These are phyloP conservation scores for Bimastos eiseni DNA, from an alignment of 2,888 invertebrate species.

Conservation along the genomic window DNA sequence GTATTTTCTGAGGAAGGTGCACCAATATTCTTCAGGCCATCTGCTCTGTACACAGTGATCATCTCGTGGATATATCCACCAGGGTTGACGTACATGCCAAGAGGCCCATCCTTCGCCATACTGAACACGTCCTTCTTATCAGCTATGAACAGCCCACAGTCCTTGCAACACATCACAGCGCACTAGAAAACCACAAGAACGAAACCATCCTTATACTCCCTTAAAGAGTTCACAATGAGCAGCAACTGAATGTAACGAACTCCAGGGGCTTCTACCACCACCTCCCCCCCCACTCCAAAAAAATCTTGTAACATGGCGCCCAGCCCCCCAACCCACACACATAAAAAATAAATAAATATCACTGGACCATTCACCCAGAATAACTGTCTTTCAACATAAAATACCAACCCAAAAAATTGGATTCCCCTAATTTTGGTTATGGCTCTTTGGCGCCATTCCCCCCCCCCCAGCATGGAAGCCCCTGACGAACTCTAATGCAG, in stretches of 20 bases:
- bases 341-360: too few relatives aligned
- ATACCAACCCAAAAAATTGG: too few relatives aligned
- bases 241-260: neutral
- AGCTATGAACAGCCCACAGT: conserved; percentile 54
- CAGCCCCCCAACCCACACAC: too few relatives aligned
- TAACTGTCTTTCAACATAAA: too few relatives aligned
- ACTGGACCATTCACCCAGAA: too few relatives aligned
- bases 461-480: too few relatives aligned
- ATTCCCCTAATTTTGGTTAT: too few relatives aligned
- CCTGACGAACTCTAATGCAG: too few relatives aligned
- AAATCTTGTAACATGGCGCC: too few relatives aligned
- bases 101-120: conserved; percentile 79
- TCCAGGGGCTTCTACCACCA: too few relatives aligned
- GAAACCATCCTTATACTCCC: neutral
- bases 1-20: conserved; percentile 73
- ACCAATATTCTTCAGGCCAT: conserved; percentile 62
- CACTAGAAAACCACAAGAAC: conserved; percentile 50
- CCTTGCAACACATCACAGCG: conserved; percentile 64
- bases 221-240: neutral
- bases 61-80: conserved; percentile 81
- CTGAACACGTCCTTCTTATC: conserved; percentile 74
- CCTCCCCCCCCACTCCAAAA: too few relatives aligned
- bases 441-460: too few relatives aligned
- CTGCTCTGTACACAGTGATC: conserved; percentile 67
- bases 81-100: conserved; percentile 78